Evolutionary conservation across 2,797 vertebrate genomes (phyloP).

Genomic region (Oreochromis grahami): DNA sequence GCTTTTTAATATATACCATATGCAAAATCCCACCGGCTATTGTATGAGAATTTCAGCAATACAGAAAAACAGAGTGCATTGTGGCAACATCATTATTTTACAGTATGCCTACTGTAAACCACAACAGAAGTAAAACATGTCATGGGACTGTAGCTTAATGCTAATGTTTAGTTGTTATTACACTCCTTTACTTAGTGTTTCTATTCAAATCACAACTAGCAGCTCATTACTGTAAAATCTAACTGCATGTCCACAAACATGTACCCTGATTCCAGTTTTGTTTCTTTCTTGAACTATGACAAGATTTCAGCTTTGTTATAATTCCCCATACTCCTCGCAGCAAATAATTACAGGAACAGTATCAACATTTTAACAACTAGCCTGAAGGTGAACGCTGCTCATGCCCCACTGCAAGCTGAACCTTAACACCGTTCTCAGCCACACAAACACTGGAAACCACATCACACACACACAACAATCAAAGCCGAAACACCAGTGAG

Average conservation of each 20-base stretch:
- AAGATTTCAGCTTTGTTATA: background rate
- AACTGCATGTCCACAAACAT: background rate
- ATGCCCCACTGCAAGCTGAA: background rate
- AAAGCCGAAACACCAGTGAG: background rate
- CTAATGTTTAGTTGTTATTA: background rate
- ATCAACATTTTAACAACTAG: background rate
- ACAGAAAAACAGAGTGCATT: background rate
- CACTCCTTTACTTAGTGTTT: background rate
- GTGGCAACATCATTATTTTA: background rate
- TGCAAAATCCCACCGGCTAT: background rate
- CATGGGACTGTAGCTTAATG: background rate
- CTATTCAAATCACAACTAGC: background rate
- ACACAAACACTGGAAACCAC: background rate
- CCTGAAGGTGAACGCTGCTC: background rate
- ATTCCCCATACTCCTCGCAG: background rate
- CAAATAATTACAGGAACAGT: background rate
- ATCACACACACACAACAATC: background rate
- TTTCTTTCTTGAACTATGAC: background rate
- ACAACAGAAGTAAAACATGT: background rate
- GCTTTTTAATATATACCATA: background rate
- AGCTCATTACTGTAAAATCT: background rate
- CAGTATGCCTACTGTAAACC: background rate
- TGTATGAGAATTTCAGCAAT: background rate
- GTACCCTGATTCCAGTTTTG: background rate
- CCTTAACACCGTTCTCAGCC: background rate